Evolutionary conservation across 2,888 invertebrate genomes (phyloP).

Genomic region (Elegia similella): DNA sequence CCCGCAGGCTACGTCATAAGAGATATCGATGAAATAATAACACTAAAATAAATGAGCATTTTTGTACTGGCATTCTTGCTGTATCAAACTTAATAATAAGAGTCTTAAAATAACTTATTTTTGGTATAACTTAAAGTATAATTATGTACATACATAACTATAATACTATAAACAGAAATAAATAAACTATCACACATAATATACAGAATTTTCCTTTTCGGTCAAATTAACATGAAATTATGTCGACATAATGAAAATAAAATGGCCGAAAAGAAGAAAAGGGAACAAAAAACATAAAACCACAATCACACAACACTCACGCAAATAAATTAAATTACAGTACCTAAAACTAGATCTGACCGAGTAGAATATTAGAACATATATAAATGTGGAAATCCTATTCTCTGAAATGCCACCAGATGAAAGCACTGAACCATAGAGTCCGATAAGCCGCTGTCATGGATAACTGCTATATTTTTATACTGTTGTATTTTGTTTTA

Average conservation of each 20-base stretch:
- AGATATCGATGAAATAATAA: neutral
- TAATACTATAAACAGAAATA: slow-evolving; percentile 24
- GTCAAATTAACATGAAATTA: slow-evolving; percentile 48
- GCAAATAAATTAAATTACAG: slow-evolving; percentile 36
- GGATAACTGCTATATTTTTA: too few relatives aligned
- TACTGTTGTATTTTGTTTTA: too few relatives aligned
- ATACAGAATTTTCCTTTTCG: slow-evolving; percentile 52
- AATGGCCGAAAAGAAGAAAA: slow-evolving; percentile 61
- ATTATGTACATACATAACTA: slow-evolving; percentile 25
- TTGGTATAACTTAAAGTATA: slow-evolving; percentile 8
- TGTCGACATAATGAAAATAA: slow-evolving; percentile 34
- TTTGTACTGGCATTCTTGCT: slow-evolving; percentile 10
- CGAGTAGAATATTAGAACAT: too few relatives aligned
- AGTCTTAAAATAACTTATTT: slow-evolving; percentile 17
- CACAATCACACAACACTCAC: slow-evolving; percentile 33
- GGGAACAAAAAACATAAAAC: slow-evolving; percentile 29
- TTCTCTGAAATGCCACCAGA: too few relatives aligned
- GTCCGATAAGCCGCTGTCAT: too few relatives aligned
- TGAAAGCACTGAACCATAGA: too few relatives aligned
- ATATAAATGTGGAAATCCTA: too few relatives aligned
- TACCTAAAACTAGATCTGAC: slow-evolving; percentile 21
- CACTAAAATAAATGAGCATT: neutral
- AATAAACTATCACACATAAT: slow-evolving; percentile 29
- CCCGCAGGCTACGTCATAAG: too few relatives aligned
- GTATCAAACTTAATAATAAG: slow-evolving; percentile 15